Conservation (phyloP, 2,888 invertebrate genomes). For the Philereme vetulata region DNA sequence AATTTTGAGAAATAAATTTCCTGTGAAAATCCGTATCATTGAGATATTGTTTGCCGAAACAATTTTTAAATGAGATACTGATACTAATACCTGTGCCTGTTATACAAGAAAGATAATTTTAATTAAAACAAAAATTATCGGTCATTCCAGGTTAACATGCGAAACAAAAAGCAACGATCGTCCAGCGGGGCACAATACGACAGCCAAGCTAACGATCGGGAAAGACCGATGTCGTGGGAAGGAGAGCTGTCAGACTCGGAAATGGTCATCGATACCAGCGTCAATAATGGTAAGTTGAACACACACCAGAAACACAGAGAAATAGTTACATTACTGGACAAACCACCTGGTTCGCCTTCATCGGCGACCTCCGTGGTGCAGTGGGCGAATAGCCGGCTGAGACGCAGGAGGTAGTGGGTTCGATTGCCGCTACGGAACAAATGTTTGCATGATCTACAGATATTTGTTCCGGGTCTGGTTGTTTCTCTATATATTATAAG, state of each 20-base stretch:
- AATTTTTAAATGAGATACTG: background rate
- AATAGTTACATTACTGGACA: no score
- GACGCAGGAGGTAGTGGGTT: no score
- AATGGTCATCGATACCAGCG: conserved; percentile 80
- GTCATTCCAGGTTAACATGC: conserved; percentile 83
- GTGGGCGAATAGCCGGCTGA: no score
- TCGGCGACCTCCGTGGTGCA: no score
- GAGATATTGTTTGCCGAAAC: no score
- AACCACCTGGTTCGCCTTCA: no score
- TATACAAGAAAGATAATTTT: background rate
- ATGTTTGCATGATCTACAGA: no score
- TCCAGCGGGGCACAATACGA: conserved; percentile 76
- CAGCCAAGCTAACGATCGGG: conserved; percentile 65
- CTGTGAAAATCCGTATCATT: no score
- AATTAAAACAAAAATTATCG: background rate
- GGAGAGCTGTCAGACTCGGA: conserved; percentile 96
- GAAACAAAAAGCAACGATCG: conserved; percentile 86
- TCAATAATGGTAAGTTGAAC: conserved; percentile 63
- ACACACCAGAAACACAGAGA: background rate
- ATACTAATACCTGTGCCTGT: background rate
- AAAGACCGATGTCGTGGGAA: conserved; percentile 97
- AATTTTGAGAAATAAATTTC: no score
- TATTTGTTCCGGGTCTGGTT: no score
- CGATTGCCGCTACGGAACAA: no score
- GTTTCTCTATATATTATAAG: no score